Evolutionary conservation across 2,888 invertebrate genomes (phyloP).

Genomic region (Coenonympha arcania): DNA sequence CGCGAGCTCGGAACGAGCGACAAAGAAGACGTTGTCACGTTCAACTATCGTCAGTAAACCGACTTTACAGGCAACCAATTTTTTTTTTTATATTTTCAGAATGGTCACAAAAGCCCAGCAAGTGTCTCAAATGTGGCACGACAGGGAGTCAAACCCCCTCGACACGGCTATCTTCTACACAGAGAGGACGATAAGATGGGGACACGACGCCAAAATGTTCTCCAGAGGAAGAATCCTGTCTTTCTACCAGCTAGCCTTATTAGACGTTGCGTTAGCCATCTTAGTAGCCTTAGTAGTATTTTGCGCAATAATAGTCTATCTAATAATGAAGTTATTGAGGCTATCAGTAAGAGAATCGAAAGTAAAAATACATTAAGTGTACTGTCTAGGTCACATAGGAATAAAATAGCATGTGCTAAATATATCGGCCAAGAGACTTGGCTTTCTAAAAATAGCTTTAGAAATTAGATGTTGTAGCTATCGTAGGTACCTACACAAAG

Average conservation of each 20-base stretch:
- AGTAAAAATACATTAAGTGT: slow-evolving; percentile 1
- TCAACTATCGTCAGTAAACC: no score
- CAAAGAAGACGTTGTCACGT: no score
- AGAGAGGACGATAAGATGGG: slow-evolving; percentile 71
- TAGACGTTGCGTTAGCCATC: slow-evolving; percentile 52
- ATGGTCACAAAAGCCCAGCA: slow-evolving; percentile 57
- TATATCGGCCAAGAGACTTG: no score
- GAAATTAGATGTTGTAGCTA: no score
- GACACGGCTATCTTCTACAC: slow-evolving; percentile 75
- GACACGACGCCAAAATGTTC: slow-evolving; percentile 46
- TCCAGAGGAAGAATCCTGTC: slow-evolving; percentile 48
- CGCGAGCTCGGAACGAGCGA: no score
- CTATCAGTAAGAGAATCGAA: slow-evolving; percentile 15
- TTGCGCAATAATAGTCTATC: slow-evolving; percentile 36
- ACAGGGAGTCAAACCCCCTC: slow-evolving; percentile 66
- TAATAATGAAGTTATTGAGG: slow-evolving; percentile 38
- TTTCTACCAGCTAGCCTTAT: slow-evolving; percentile 43
- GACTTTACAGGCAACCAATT: no score
- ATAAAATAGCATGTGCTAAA: background rate
- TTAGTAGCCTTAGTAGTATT: slow-evolving; percentile 36
- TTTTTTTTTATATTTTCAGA: slow-evolving; percentile 41
- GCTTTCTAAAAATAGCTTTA: no score
- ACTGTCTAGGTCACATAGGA: background rate
- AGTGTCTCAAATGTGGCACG: slow-evolving; percentile 68
- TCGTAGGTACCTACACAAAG: no score